These are phyloP conservation scores for Sebastes vulpes DNA, from an alignment of 2,797 vertebrate genomes.

Conservation along the genomic window DNA sequence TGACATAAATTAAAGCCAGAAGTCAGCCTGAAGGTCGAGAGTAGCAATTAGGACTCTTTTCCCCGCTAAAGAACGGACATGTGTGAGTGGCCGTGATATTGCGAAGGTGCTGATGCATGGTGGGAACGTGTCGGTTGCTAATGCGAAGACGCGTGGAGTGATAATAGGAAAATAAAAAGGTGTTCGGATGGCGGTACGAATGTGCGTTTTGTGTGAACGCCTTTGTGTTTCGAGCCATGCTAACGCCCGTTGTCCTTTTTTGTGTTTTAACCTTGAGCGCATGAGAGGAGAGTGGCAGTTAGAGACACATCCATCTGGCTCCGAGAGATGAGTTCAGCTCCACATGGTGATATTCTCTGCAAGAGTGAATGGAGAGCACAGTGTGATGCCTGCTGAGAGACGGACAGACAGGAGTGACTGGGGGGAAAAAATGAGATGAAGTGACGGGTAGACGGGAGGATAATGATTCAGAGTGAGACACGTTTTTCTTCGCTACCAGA, in stretches of 20 bases:
- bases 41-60: slow-evolving; percentile 13
- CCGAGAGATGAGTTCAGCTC: slow-evolving; percentile 51
- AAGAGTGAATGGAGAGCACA: slow-evolving; percentile 48
- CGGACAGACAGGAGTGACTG: slow-evolving; percentile 29
- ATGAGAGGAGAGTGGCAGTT: slow-evolving; percentile 37
- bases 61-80: background rate
- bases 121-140: slow-evolving; percentile 24
- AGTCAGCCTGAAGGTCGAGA: slow-evolving; percentile 59
- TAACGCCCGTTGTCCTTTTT: slow-evolving; percentile 27
- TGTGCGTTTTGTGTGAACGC: background rate
- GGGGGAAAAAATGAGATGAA: slow-evolving; percentile 41
- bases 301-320: slow-evolving; percentile 67
- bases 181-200: slow-evolving; percentile 11
- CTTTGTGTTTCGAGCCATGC: slow-evolving; percentile 14
- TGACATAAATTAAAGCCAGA: slow-evolving; percentile 41
- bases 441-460: slow-evolving; percentile 49
- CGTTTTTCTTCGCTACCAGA: slow-evolving; percentile 20
- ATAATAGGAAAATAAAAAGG: slow-evolving; percentile 49
- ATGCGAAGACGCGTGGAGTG: slow-evolving; percentile 31
- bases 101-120: slow-evolving; percentile 38
- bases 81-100: slow-evolving; percentile 9
- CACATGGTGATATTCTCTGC: slow-evolving; percentile 61
- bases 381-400: slow-evolving; percentile 49
- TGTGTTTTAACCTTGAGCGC: slow-evolving; percentile 71
- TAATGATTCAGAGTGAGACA: slow-evolving; percentile 47